Base-by-base conservation (phyloP, 1,140 invertebrate species). In the Holotrichia oblita region DNA sequence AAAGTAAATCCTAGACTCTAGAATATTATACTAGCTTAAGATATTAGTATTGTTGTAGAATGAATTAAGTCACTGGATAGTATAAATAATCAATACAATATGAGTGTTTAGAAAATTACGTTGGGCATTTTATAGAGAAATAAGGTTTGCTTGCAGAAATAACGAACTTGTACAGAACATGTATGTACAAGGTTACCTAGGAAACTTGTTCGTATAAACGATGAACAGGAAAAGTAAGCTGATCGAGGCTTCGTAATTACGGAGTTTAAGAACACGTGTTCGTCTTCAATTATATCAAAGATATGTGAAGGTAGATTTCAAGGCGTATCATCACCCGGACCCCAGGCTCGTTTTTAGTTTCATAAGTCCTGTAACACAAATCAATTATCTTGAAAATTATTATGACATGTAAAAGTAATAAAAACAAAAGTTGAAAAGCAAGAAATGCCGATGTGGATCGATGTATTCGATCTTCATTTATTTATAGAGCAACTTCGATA, bases 301-400 rank as follows among this genome's bases (percentile, higher is more conserved):
- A 55, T 55, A 55, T 55, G 44, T 55, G 14, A 14, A 17, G 48
- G 44, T 14, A 55, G 14, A 55, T 55, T 55, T 55, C 48, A 17
- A 14, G n/a, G 6, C 61, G 61, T 7, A 69, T 69, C 61, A 34
- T 69, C 61, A 14, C 10, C 27, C 8, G 61, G 8, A 27, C 61
- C 24, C 3, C 24, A 69, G 6, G 20, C 22, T 27, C 1, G 8
- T 34, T 69, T n/a, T 69, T 69, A 69, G 22, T 69, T 69, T 69
- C 61, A 27, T 34, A 69, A 69, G 22, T 69, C 9, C 22, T 8
- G 2, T 9, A 14, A 17, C 61, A 22, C 22, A 69, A 69, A 69
- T 69, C 61, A 69, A 69, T 69, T 69, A 69, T 69, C 61, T 69
- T 34, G 12, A 22, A 69, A 69, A 69, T 69, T 69, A 69, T 69